Conservation (phyloP, 2,888 invertebrate genomes). For the Spatulosminthurus flaviceps region DNA sequence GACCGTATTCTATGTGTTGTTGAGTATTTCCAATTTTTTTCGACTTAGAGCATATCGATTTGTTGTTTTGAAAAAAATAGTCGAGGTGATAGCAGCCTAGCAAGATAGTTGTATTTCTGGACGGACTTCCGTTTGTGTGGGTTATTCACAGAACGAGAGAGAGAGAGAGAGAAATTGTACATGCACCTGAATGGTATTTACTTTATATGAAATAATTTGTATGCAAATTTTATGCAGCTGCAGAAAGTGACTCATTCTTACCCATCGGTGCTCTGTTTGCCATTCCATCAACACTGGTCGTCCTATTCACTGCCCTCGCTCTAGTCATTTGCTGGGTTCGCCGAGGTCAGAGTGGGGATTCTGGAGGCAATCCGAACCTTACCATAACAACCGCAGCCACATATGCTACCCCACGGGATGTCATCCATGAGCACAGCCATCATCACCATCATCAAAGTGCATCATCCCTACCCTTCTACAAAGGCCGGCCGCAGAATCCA, state of each 20-base stretch:
- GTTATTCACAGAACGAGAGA: no score
- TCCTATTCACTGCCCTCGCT: constrained; percentile 51
- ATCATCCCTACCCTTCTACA: constrained; percentile 51
- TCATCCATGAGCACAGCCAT: constrained; percentile 43
- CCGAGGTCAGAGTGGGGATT: constrained; percentile 34
- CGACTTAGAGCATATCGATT: no score
- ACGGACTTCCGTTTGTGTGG: no score
- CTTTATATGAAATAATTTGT: no score
- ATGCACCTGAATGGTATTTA: no score
- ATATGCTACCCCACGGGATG: constrained; percentile 54
- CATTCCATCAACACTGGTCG: constrained; percentile 50
- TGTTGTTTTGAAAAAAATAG: no score
- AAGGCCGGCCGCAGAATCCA: constrained; percentile 27
- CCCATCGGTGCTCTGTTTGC: constrained; percentile 53
- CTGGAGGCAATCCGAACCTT: constrained; percentile 16
- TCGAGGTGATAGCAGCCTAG: no score
- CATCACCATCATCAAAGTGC: constrained; percentile 44
- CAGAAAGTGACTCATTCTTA: constrained; percentile 47
- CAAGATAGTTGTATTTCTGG: no score
- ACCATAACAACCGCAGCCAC: constrained; percentile 48
- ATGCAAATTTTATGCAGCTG: constrained; percentile 28
- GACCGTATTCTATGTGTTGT: no score
- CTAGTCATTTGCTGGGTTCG: constrained; percentile 57
- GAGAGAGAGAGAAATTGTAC: no score
- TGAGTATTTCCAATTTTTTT: no score